A percentile compares a stretch with the other conserved stretches of the same genome.
These are phyloP conservation scores for Orthonychiurus folsomi DNA, from an alignment of 2,888 invertebrate species.

Conservation along the genomic window DNA sequence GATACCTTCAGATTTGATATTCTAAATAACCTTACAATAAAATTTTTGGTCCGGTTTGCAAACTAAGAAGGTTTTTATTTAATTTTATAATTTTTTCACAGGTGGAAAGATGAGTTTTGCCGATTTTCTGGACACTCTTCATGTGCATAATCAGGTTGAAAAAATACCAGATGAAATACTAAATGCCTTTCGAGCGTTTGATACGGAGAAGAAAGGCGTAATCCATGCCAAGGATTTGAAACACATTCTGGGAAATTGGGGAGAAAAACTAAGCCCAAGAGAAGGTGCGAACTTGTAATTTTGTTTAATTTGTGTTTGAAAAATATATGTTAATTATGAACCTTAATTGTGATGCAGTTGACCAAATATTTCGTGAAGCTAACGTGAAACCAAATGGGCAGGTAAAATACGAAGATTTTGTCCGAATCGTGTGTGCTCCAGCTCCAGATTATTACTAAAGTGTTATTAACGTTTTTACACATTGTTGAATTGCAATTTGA, in stretches of 20 bases:
- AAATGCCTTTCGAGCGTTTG: constrained; percentile 82
- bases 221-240: constrained; percentile 74
- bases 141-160: constrained; percentile 71
- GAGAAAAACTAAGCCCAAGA: constrained; percentile 65
- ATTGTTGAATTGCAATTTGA: constrained; percentile 1
- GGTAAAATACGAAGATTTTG: constrained; percentile 83
- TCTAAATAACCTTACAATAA: too few species aligned
- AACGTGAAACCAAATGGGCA: constrained; percentile 67
- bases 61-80: too few species aligned
- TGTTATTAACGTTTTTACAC: too few species aligned
- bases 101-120: constrained; percentile 90
- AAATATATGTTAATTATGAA: too few species aligned
- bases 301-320: constrained; percentile 14
- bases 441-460: constrained; percentile 83
- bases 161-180: constrained; percentile 73
- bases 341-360: constrained; percentile 50
- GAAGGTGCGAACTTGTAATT: constrained; percentile 48
- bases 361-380: constrained; percentile 83
- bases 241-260: constrained; percentile 81
- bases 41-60: too few species aligned
- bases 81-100: too few species aligned
- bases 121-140: constrained; percentile 89
- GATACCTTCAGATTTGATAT: too few species aligned
- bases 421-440: constrained; percentile 84
- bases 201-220: constrained; percentile 49